These are phyloP conservation scores for Peromyscus aztecus DNA, from an alignment of 2,797 vertebrate genomes.

Conservation along the genomic window DNA sequence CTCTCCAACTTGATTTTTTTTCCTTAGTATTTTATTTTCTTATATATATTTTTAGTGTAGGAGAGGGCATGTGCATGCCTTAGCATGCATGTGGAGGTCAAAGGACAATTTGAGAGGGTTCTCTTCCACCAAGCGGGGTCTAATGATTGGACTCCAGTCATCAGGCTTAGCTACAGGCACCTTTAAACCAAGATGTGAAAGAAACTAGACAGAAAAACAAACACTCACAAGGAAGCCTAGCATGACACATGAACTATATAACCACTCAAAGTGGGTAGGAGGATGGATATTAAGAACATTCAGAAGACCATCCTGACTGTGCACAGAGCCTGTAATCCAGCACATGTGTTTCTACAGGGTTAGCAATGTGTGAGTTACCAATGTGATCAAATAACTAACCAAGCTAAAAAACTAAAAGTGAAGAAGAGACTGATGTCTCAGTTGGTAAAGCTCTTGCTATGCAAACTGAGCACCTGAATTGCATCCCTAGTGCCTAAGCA, in stretches of 20 bases:
- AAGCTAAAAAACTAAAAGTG: neutral
- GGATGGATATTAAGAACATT: neutral
- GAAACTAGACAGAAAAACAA: neutral
- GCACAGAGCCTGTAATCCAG: no score
- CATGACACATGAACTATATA: fast-evolving
- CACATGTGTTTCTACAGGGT: neutral
- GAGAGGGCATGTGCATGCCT: neutral
- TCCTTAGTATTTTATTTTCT: neutral
- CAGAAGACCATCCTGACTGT: neutral
- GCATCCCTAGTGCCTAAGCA: neutral
- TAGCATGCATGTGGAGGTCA: neutral
- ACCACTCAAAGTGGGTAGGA: neutral
- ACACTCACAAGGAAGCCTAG: neutral
- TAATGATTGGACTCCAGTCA: neutral
- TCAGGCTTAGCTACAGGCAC: neutral
- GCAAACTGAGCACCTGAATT: neutral
- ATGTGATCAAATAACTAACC: neutral
- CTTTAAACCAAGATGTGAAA: neutral
- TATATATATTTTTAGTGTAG: neutral
- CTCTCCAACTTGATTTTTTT: neutral
- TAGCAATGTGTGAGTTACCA: no score
- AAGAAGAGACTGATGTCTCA: neutral
- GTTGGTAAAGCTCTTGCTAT: neutral
- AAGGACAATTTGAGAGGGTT: no score
- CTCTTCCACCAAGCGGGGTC: neutral